Percentiles rank a stretch among this genome's conserved stretches.
These are phyloP conservation scores for Scarus forsteni DNA, from an alignment of 2,797 vertebrate species.

Conservation along the genomic window DNA sequence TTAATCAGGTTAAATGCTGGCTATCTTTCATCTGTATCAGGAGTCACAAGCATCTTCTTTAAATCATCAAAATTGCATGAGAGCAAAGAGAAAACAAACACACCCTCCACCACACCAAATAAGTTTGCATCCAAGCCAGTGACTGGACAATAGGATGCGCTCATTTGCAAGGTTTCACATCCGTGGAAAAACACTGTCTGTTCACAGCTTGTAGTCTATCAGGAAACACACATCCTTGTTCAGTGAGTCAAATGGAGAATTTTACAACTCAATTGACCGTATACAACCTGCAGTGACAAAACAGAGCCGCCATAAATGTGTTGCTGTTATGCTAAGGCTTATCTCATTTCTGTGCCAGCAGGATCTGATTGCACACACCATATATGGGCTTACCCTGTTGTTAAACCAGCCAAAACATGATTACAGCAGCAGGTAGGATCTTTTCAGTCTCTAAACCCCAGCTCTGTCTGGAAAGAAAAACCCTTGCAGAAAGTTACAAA, in stretches of 20 bases:
- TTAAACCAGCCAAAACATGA: background rate
- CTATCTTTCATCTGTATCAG: too few relatives aligned
- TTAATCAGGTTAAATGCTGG: too few relatives aligned
- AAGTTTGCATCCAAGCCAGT: constrained; percentile 3
- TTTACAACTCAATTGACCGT: background rate
- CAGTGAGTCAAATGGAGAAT: background rate
- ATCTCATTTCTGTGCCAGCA: background rate
- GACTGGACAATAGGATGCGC: background rate
- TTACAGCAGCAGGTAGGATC: background rate
- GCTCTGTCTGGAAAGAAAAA: too few relatives aligned
- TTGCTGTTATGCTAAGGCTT: background rate
- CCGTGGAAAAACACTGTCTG: background rate
- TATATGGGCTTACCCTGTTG: too few relatives aligned
- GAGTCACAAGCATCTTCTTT: too few relatives aligned
- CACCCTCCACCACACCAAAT: background rate
- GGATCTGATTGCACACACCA: background rate
- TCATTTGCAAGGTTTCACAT: constrained; percentile 12
- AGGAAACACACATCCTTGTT: too few relatives aligned
- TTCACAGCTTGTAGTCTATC: too few relatives aligned
- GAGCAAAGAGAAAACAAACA: background rate
- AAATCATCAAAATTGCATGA: background rate
- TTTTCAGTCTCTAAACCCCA: background rate
- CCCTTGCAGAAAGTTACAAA: too few relatives aligned
- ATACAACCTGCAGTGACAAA: background rate
- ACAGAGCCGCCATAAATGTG: too few relatives aligned